Evolutionary conservation across 2,113 vertebrate species (phyloP).

Genomic region (Megaleporinus macrocephalus): DNA sequence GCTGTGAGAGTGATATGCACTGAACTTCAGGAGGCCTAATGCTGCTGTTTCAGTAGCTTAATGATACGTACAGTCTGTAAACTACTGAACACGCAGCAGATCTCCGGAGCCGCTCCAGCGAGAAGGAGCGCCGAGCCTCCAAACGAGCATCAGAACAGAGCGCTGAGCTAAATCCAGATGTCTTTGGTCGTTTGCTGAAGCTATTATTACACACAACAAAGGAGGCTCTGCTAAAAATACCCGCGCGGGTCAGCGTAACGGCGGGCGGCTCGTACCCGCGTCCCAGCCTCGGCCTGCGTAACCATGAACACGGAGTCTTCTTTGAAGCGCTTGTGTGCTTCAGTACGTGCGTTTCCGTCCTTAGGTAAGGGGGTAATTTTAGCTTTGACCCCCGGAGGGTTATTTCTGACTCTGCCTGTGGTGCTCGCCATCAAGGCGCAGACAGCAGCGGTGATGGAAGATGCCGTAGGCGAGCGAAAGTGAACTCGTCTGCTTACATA

Average conservation of each 20-base stretch:
- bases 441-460: neutral
- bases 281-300: neutral
- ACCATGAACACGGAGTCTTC: conserved; percentile 3
- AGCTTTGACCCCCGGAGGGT: conserved; percentile 19
- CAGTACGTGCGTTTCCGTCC: neutral
- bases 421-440: conserved; percentile 8
- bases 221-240: neutral
- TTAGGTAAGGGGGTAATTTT: conserved; percentile 20
- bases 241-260: neutral
- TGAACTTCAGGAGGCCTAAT: too few relatives aligned
- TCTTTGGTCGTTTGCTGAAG: neutral
- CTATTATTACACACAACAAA: conserved; percentile 8
- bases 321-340: neutral
- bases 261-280: neutral
- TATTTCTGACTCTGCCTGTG: conserved; percentile 29
- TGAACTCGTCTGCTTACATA: conserved; percentile 31
- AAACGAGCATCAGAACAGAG: conserved; percentile 15
- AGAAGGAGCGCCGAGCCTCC: neutral
- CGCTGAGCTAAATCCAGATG: neutral
- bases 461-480: conserved; percentile 9
- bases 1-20: too few relatives aligned
- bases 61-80: too few relatives aligned
- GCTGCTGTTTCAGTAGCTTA: too few relatives aligned
- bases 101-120: neutral
- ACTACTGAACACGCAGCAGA: too few relatives aligned